Evolutionary conservation across 1,140 invertebrate species (phyloP).

Genomic region (Neoseiulus cucumeris): DNA sequence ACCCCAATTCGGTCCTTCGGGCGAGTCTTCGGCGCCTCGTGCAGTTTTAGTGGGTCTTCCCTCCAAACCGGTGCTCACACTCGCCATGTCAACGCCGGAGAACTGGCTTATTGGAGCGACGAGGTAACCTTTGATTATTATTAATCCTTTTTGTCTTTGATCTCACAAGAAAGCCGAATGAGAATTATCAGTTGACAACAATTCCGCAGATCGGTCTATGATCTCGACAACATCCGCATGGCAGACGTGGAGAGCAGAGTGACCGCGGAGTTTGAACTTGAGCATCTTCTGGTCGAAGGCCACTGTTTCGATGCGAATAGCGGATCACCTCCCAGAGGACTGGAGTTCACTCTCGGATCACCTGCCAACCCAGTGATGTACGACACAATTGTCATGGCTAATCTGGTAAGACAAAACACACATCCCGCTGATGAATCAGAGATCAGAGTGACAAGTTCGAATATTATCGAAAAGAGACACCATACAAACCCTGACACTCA

Average conservation of each 20-base stretch:
- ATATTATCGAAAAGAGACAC: background rate
- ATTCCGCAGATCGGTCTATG: slow-evolving; percentile 54
- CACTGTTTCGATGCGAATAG: slow-evolving; percentile 83
- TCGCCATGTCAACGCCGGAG: slow-evolving; percentile 86
- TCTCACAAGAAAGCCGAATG: background rate
- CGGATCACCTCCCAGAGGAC: slow-evolving; percentile 79
- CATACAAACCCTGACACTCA: background rate
- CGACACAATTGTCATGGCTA: slow-evolving; percentile 99
- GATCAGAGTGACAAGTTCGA: background rate
- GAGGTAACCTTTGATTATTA: background rate
- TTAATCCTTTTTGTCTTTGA: background rate
- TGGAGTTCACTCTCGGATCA: slow-evolving; percentile 88
- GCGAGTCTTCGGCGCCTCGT: slow-evolving; percentile 42
- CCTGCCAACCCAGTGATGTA: slow-evolving; percentile 48
- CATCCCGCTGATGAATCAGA: slow-evolving; percentile 5
- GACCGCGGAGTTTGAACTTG: slow-evolving; percentile 67
- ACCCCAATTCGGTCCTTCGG: slow-evolving; percentile 48
- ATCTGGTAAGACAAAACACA: slow-evolving; percentile 50
- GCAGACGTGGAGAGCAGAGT: slow-evolving; percentile 31
- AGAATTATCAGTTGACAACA: background rate
- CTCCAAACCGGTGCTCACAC: slow-evolving; percentile 71
- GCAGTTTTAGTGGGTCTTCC: slow-evolving; percentile 75
- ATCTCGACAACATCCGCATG: slow-evolving; percentile 91
- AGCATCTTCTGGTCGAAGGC: slow-evolving; percentile 69
- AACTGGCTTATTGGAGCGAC: slow-evolving; percentile 96